Base-by-base conservation (phyloP, 2,888 invertebrate genomes). In the Hydriomena furcata region DNA sequence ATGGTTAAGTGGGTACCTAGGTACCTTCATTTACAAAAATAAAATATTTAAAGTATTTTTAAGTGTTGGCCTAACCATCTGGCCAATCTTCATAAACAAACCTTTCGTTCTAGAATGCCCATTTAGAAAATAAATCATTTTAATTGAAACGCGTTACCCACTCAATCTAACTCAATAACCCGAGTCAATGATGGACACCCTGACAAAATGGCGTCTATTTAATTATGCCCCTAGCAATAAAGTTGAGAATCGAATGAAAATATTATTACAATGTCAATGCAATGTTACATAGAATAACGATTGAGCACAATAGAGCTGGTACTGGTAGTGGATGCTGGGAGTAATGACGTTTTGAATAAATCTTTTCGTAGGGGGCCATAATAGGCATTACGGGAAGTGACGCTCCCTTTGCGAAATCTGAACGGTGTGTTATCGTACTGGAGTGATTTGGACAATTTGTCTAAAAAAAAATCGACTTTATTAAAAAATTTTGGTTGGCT, bases 271-370 rank as follows among this genome's bases (percentile, higher is more conserved):
- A 76, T 76, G 73, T 76, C 75, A 75, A 73, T 79, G 74, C 71
- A 61, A 61, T 63, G 56, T 63, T 75, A 77, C 71, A 79, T 80
- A 71, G 71, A 70, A 73, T 69, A 60, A 66, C 67, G 69, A 75
- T 76, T 73, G 75, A 73, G 73, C 70, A 83, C 82, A 84, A 84
- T 76, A 71, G 76, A 61, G 48, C 32, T 55, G 72, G 77, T 76
- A 83, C 32, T 55, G 72, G 77, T 76, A 83, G 81, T 85, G 77
- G 80, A 71, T 68, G 76, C 73, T 65, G 76, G 85, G 88, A 85
- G 83, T 88, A 85, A 88, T 89, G 89, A 88, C 88, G 85, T 89
- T 90, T 86, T 88, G 88, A 90, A 89, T 90, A 84, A 88, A 89
- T 89, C 89, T 87, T 84, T 83, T 77, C 71, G 72, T 75, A 65